Conservation (phyloP, 1,140 invertebrate species). For the Lineus longissimus region DNA sequence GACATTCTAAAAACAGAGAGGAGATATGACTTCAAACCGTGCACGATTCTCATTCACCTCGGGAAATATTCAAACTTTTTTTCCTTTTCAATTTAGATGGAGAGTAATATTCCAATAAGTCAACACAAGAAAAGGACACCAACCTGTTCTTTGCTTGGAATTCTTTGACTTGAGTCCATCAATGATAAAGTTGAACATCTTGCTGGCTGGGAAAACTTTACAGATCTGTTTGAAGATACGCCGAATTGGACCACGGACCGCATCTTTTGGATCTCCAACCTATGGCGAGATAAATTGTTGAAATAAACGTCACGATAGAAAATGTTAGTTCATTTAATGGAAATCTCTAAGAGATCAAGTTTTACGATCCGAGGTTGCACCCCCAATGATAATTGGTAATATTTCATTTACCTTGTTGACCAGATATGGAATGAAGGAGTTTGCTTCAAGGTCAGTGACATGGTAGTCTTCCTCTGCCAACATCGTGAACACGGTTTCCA, state of each 20-base stretch:
- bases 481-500: constrained; percentile 75
- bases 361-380: too few relatives aligned
- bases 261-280: constrained; percentile 95
- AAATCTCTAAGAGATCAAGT: too few relatives aligned
- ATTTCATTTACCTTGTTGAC: constrained; percentile 70
- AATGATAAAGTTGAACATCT: constrained; percentile 85
- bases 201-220: constrained; percentile 81
- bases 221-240: constrained; percentile 80
- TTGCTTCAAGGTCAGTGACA: constrained; percentile 85
- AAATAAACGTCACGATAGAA: neutral
- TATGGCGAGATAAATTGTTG: constrained; percentile 41
- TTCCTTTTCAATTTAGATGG: too few relatives aligned
- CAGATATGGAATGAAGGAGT: constrained; percentile 90
- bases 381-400: too few relatives aligned
- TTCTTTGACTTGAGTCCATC: constrained; percentile 96
- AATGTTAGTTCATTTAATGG: too few relatives aligned
- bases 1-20: constrained; percentile 69
- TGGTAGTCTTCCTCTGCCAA: constrained; percentile 77
- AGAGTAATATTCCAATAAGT: too few relatives aligned
- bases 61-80: too few relatives aligned
- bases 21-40: constrained; percentile 4
- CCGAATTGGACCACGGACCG: constrained; percentile 78
- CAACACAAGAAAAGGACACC: constrained; percentile 15
- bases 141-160: constrained; percentile 84
- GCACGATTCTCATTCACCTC: neutral